These are phyloP conservation scores for Heteromormyrus szaboi DNA, from an alignment of 2,797 vertebrate species.

Conservation along the genomic window DNA sequence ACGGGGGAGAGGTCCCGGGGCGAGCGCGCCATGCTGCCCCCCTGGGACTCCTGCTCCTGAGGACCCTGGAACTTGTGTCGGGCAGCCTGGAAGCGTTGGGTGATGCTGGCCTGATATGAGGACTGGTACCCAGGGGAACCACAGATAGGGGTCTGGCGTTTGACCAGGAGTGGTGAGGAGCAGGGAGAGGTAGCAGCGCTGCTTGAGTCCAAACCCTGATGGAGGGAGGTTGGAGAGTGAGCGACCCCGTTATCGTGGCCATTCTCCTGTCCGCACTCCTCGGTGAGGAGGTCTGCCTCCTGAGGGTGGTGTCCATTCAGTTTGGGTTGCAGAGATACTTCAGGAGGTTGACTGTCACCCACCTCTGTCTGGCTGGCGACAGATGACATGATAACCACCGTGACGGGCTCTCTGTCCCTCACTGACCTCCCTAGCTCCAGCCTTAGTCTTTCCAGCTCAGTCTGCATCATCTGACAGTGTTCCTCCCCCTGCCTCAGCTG, in stretches of 20 bases:
- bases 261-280: constrained; percentile 49
- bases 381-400: constrained; percentile 46
- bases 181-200: constrained; percentile 87
- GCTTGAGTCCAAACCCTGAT: constrained; percentile 70
- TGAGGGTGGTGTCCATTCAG: constrained; percentile 53
- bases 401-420: constrained; percentile 52
- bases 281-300: constrained; percentile 46
- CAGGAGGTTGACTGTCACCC: constrained; percentile 46
- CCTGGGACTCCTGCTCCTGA: constrained; percentile 79
- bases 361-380: constrained; percentile 72
- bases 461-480: constrained; percentile 65
- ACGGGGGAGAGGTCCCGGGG: constrained; percentile 87
- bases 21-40: constrained; percentile 71
- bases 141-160: constrained; percentile 69
- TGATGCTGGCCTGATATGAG: constrained; percentile 87
- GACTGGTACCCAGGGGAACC: constrained; percentile 77
- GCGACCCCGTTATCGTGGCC: constrained; percentile 46
- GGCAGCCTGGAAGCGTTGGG: constrained; percentile 93
- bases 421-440: constrained; percentile 58
- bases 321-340: constrained; percentile 43
- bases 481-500: constrained; percentile 79
- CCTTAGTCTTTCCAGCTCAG: constrained; percentile 75
- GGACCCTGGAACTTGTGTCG: constrained; percentile 94
- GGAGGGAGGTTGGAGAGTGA: constrained; percentile 55
- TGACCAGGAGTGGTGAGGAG: constrained; percentile 82